phyloP scores from a whole-genome alignment of 2,888 invertebrate genomes.

The Periphyllus acericola region DNA sequence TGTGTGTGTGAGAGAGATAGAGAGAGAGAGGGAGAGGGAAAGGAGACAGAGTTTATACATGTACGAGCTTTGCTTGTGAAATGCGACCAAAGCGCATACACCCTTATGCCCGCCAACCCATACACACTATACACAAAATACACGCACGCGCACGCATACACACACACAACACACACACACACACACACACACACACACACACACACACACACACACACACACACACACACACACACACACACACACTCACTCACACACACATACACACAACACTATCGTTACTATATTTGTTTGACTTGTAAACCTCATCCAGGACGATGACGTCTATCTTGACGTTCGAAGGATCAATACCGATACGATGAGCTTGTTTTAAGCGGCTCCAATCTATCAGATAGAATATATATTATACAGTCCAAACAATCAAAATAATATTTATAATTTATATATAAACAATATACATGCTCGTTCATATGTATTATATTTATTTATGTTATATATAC shows the following conservation, averaged over 20 bases:
- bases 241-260: no score
- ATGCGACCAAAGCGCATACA: slow-evolving; percentile 29
- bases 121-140: background rate
- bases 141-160: background rate
- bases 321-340: slow-evolving; percentile 20
- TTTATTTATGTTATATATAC: no score
- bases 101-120: background rate
- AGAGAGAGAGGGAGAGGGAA: background rate
- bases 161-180: no score
- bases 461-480: background rate
- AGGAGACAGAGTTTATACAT: background rate
- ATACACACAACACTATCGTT: background rate
- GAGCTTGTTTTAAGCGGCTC: slow-evolving; percentile 42
- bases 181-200: no score
- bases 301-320: slow-evolving; percentile 55
- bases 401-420: slow-evolving; percentile 4
- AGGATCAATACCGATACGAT: slow-evolving; percentile 41
- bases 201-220: background rate
- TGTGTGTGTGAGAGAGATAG: background rate
- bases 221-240: background rate
- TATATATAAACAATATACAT: background rate
- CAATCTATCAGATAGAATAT: background rate
- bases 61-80: slow-evolving; percentile 37
- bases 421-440: slow-evolving; percentile 27
- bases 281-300: slow-evolving; percentile 43